phyloP scores from a whole-genome alignment of 35 echinoderm and acorn worm genomes.

The Apostichopus parvimensis region DNA sequence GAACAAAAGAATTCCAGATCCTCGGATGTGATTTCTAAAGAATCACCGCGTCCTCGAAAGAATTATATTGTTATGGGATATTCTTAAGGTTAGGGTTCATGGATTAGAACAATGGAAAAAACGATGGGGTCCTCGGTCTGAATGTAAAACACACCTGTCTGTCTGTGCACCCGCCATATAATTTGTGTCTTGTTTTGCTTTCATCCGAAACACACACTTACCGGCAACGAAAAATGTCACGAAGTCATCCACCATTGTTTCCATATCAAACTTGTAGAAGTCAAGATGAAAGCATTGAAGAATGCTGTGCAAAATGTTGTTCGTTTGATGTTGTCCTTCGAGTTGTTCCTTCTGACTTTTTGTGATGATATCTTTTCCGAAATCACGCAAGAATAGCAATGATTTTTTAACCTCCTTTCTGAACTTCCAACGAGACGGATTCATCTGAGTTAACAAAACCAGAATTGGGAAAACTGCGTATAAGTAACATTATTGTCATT shows the following conservation, averaged over 20 bases:
- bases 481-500: too few relatives aligned
- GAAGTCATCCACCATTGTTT: constrained; percentile 42
- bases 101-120: too few relatives aligned
- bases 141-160: too few relatives aligned
- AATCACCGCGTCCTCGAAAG: too few relatives aligned
- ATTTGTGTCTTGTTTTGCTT: too few relatives aligned
- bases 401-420: not conserved
- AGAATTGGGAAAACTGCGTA: too few relatives aligned
- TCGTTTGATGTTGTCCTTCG: not conserved
- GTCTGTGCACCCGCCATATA: too few relatives aligned
- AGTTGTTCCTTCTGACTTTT: not conserved
- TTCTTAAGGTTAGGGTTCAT: too few relatives aligned
- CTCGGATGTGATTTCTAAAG: too few relatives aligned
- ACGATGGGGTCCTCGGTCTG: too few relatives aligned
- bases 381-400: constrained; percentile 17
- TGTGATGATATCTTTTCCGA: not conserved
- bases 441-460: not conserved
- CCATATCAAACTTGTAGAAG: constrained; percentile 8
- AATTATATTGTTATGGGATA: too few relatives aligned
- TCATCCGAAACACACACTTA: not conserved
- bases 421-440: not conserved
- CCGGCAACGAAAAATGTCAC: constrained; percentile 46
- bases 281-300: constrained; percentile 18
- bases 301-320: constrained; percentile 36
- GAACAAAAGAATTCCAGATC: too few relatives aligned